These are phyloP conservation scores for Drosophila auraria DNA, from an alignment of 1,140 invertebrate species.

Conservation along the genomic window DNA sequence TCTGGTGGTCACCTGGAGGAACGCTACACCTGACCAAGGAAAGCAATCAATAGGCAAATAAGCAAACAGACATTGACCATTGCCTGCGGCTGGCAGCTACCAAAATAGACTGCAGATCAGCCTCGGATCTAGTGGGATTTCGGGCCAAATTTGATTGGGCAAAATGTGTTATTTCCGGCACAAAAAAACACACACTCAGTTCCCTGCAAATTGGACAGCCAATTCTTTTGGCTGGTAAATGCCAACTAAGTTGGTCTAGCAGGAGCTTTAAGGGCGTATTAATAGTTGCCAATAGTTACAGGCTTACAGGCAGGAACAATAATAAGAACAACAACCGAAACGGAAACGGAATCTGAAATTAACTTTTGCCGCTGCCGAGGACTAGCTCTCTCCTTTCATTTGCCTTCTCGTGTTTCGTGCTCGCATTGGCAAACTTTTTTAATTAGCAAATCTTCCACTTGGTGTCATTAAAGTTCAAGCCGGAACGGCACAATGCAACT, in stretches of 20 bases:
- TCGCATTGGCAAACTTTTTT: conserved; percentile 69
- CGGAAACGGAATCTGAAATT: background rate
- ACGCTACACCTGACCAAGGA: conserved; percentile 43
- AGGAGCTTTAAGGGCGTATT: conserved; percentile 33
- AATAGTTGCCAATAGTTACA: conserved; percentile 56
- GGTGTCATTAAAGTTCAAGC: conserved; percentile 61
- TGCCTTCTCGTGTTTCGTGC: conserved; percentile 19
- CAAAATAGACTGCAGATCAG: conserved; percentile 32
- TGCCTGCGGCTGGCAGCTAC: conserved; percentile 39
- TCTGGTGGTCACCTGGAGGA: conserved; percentile 26
- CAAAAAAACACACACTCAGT: conserved; percentile 3
- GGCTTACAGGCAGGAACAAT: background rate
- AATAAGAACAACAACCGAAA: conserved; percentile 3
- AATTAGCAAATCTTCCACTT: conserved; percentile 71
- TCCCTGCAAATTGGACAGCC: conserved; percentile 38
- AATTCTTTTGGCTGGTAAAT: conserved; percentile 22
- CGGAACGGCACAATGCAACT: conserved; percentile 50
- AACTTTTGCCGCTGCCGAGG: conserved; percentile 18
- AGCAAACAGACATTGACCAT: conserved; percentile 18
- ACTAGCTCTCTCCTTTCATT: conserved; percentile 10
- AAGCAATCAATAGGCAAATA: conserved; percentile 62
- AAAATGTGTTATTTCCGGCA: conserved; percentile 39
- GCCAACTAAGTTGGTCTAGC: conserved; percentile 21
- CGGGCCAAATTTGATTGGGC: conserved; percentile 13
- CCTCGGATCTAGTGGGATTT: background rate